Evolutionary conservation across 2,888 invertebrate genomes (phyloP).

Genomic region (Sepiola atlantica): DNA sequence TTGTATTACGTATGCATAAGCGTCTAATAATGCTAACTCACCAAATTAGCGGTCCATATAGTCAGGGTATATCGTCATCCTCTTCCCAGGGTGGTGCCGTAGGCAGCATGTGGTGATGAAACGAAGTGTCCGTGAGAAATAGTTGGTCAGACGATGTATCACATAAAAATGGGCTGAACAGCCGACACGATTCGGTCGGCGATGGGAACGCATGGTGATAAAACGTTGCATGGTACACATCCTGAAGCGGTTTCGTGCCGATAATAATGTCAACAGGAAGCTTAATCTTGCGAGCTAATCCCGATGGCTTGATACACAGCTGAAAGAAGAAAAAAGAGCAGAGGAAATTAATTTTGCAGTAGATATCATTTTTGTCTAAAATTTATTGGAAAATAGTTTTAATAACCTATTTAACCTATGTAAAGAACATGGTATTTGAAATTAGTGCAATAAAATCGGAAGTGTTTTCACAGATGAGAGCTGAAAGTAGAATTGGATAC

Average conservation of each 20-base stretch:
- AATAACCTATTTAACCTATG: neutral
- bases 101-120: slow-evolving; percentile 65
- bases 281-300: slow-evolving; percentile 68
- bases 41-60: neutral
- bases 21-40: neutral
- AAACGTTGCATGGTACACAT: slow-evolving; percentile 59
- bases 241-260: slow-evolving; percentile 65
- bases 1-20: neutral
- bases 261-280: slow-evolving; percentile 69
- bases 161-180: slow-evolving; percentile 64
- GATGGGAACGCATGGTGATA: slow-evolving; percentile 68
- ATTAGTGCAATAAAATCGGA: neutral
- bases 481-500: too few relatives aligned
- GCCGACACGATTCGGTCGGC: slow-evolving; percentile 61
- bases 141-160: slow-evolving; percentile 63
- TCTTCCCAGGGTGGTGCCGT: slow-evolving; percentile 70
- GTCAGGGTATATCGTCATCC: slow-evolving; percentile 70
- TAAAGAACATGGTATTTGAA: neutral
- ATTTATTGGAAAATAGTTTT: too few relatives aligned
- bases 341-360: neutral
- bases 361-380: too few relatives aligned
- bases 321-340: slow-evolving; percentile 52
- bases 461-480: too few relatives aligned
- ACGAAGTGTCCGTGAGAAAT: slow-evolving; percentile 64
- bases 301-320: slow-evolving; percentile 69